These are phyloP conservation scores for Smithornis capensis DNA, from an alignment of 2,113 vertebrate genomes.

Conservation along the genomic window DNA sequence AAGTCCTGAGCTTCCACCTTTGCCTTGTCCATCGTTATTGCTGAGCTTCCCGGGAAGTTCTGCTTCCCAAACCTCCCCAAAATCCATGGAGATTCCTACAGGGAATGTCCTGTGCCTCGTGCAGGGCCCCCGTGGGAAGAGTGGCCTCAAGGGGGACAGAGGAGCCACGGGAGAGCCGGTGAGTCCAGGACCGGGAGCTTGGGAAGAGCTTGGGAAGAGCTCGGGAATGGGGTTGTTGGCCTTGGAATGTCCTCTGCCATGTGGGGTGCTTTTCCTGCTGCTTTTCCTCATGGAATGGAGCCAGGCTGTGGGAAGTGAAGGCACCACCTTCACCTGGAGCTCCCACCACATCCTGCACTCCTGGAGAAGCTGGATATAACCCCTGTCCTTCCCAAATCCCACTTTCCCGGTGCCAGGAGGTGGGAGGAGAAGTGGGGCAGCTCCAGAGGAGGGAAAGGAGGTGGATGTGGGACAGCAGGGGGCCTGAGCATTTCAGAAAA, in stretches of 20 bases:
- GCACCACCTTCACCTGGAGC: too few species aligned
- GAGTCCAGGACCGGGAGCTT: constrained; percentile 40
- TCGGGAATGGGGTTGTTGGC: background rate
- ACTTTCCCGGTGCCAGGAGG: background rate
- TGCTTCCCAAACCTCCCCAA: background rate
- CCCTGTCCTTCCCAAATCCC: background rate
- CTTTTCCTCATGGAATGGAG: background rate
- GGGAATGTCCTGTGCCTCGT: background rate
- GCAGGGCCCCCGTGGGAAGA: constrained; percentile 85
- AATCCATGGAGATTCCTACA: background rate
- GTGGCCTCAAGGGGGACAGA: constrained; percentile 81
- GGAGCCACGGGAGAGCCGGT: constrained; percentile 79
- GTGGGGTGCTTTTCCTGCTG: background rate
- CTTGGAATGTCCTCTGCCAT: background rate
- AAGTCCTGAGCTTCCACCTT: constrained; percentile 21
- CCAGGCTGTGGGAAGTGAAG: background rate
- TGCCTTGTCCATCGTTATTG: accelerated
- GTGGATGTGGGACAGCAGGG: background rate
- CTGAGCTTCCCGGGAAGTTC: background rate
- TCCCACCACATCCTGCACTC: background rate
- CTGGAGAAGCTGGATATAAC: background rate
- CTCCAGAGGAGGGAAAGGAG: background rate
- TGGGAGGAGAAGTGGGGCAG: background rate
- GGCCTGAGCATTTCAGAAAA: accelerated
- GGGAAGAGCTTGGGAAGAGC: too few species aligned